Conservation (phyloP, 2,797 vertebrate genomes). For the Pangasius larnaudii region DNA sequence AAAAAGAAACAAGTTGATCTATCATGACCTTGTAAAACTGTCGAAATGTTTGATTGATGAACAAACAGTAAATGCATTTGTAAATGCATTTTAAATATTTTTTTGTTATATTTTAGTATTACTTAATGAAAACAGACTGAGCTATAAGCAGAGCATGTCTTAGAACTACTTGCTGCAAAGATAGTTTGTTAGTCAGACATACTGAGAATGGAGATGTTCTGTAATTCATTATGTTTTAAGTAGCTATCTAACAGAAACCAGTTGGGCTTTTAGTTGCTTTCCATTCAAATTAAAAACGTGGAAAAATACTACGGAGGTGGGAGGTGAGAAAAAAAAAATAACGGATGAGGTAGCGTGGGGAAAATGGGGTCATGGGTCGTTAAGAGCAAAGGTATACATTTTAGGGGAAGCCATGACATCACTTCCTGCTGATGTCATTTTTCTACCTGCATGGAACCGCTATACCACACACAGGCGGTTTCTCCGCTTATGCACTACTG, state of each 20-base stretch:
- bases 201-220: not conserved
- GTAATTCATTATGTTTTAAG: not conserved
- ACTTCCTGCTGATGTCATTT: slow-evolving; percentile 70
- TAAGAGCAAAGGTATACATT: not conserved
- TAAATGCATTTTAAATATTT: not conserved
- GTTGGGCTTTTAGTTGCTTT: not conserved
- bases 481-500: not conserved
- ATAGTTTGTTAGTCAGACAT: not conserved
- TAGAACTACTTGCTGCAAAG: not conserved
- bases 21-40: not conserved
- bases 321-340: not conserved
- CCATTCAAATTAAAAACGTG: not conserved
- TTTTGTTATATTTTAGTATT: not conserved
- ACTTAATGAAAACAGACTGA: not conserved
- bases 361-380: slow-evolving; percentile 18
- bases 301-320: not conserved
- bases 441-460: slow-evolving; percentile 53
- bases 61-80: too few species aligned
- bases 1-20: not conserved
- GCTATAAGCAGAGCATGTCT: not conserved
- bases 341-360: not conserved
- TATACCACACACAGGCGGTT: slow-evolving; percentile 1
- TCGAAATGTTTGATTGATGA: not conserved
- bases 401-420: slow-evolving; percentile 52
- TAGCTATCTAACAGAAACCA: not conserved